Evolutionary conservation across 2,113 vertebrate species (phyloP), one percentile per base, ranked within the genome.

Genomic region (Mobula birostris): DNA sequence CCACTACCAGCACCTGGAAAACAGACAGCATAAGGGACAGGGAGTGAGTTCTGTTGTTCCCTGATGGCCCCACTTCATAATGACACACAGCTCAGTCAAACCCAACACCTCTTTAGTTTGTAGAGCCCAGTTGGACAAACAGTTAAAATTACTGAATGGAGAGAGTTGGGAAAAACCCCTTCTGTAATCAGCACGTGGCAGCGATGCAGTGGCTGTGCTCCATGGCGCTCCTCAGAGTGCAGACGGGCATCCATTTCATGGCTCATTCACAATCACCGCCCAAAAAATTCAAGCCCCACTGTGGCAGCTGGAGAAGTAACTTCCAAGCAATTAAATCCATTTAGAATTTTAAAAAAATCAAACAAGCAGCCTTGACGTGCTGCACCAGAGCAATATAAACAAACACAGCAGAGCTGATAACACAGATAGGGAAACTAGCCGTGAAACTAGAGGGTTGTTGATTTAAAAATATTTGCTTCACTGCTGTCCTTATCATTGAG

Each of bases 1-100:
- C 98, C 96, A 99, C 99, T 94, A 99, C 98, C 96, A 99, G 98
- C 96, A 99, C 99, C 99, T 99, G 94, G 94, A 95, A 95, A 95
- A 95, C 95, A 96, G n/a, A 56, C 19, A 68, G 80, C 40, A 36
- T 14, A 66, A 8, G 2, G 15, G 63, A 12, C 14, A 72, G 66
- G 9, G 32, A 48, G 90, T 12, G 29, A 92, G 68, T 48, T 68
- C 36, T 0, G 24, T 12, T 17, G 61, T 90, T 36, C 61, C 61
- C 5, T 7, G 85, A n/a, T 15, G 15, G 32, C 19, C 85, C 4
- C 61, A 66, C 14, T 66, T 68, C 17, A 32, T 19, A 68, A 48
- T 29, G 27, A 70, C 36, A 95, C 78, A 19, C 70, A 87, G 94
- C 79, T 94, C 94, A 94, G 95, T 95, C 94, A 94, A 94, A 82